phyloP scores from a whole-genome alignment of 2,888 invertebrate genomes.

The Lochmaea crataegi region DNA sequence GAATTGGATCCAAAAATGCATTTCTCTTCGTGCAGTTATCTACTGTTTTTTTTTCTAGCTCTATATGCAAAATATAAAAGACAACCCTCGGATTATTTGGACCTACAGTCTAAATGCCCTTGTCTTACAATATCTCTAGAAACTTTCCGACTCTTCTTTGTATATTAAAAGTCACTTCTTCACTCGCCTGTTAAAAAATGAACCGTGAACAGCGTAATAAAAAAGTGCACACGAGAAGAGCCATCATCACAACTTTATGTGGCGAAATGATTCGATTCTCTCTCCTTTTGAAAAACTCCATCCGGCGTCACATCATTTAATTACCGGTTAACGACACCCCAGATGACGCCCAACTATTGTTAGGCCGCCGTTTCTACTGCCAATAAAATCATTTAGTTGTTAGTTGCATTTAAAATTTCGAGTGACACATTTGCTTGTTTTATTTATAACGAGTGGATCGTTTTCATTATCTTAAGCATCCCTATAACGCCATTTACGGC shows the following conservation, averaged over 20 bases:
- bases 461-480: conserved; percentile 52
- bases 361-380: conserved; percentile 58
- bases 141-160: background rate
- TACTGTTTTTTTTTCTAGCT: too few species aligned
- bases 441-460: conserved; percentile 43
- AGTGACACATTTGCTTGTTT: conserved; percentile 49
- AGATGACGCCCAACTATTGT: conserved; percentile 57
- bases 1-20: too few species aligned
- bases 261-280: conserved; percentile 47
- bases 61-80: too few species aligned
- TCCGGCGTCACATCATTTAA: conserved; percentile 61
- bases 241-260: conserved; percentile 40
- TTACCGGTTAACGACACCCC: conserved; percentile 64
- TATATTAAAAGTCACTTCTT: background rate
- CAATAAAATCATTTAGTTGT: conserved; percentile 63
- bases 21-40: too few species aligned
- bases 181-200: background rate
- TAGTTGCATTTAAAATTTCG: conserved; percentile 54
- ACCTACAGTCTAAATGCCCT: too few species aligned
- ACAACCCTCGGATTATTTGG: too few species aligned
- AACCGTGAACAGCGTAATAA: conserved; percentile 9
- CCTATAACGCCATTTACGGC: conserved; percentile 32
- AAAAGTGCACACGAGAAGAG: conserved; percentile 12
- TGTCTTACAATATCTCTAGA: too few species aligned
- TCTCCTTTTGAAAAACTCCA: conserved; percentile 58